Percentiles rank a stretch among this genome's conserved stretches.
These are phyloP conservation scores for Nasonia oneida DNA, from an alignment of 2,888 invertebrate species.

Conservation along the genomic window DNA sequence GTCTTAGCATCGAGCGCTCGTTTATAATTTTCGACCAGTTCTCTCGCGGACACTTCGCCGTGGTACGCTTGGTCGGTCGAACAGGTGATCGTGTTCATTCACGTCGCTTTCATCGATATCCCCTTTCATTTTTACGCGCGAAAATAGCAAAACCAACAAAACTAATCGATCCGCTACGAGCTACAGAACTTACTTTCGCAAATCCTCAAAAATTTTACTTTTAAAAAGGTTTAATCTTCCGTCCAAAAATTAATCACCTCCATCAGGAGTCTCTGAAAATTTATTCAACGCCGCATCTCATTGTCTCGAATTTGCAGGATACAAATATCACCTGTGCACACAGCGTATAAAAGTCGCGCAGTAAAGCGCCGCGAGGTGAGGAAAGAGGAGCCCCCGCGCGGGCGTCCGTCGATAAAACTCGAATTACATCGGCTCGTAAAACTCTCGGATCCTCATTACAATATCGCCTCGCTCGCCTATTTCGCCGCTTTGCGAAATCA, in stretches of 20 bases:
- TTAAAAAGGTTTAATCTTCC: background rate
- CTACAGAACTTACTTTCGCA: background rate
- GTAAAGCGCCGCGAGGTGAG: background rate
- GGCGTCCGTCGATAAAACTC: conserved; percentile 8
- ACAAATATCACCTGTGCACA: too few relatives aligned
- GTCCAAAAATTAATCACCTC: background rate
- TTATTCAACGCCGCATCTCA: background rate
- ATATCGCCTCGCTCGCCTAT: background rate
- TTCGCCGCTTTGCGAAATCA: conserved; percentile 26
- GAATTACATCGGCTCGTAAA: conserved; percentile 13
- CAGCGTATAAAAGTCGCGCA: background rate
- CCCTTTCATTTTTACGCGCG: background rate
- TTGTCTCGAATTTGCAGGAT: too few relatives aligned
- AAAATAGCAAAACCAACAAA: background rate
- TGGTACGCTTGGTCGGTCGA: too few relatives aligned
- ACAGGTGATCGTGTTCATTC: background rate
- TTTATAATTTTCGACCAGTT: background rate
- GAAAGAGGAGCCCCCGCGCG: background rate
- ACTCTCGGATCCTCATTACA: conserved; percentile 23
- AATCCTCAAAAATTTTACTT: background rate
- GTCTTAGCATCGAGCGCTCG: background rate
- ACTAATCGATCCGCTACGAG: background rate
- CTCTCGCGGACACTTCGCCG: too few relatives aligned
- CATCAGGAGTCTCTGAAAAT: background rate
- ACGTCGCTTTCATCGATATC: conserved; percentile 8